Percentiles rank a stretch among this genome's conserved stretches.
phyloP scores from a whole-genome alignment of 2,797 vertebrate genomes.

The Tapera naevia region DNA sequence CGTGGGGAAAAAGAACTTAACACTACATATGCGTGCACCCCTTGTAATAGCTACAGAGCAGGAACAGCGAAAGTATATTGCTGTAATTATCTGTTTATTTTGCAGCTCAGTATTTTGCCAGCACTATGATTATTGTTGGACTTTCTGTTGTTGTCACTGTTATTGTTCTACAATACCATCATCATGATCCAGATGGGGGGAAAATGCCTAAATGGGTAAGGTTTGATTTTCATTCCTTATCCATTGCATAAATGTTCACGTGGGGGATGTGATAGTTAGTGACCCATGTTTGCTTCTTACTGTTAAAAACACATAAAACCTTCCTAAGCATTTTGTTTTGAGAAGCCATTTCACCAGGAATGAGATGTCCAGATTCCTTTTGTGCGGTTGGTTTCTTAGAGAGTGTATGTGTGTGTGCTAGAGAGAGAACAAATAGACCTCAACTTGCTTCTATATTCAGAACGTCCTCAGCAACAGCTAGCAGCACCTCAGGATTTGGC shows the following conservation, averaged over 20 bases:
- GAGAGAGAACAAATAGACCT: neutral
- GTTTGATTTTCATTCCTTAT: neutral
- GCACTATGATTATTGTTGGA: conserved; percentile 84
- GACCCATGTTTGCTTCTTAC: neutral
- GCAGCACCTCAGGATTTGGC: neutral
- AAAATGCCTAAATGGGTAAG: conserved; percentile 86
- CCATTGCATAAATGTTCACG: neutral
- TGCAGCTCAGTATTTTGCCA: conserved; percentile 84
- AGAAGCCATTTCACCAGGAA: neutral
- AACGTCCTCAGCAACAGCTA: neutral
- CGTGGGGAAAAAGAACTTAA: neutral
- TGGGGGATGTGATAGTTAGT: neutral
- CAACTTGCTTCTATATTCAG: neutral
- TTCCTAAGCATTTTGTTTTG: neutral
- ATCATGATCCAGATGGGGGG: conserved; percentile 82
- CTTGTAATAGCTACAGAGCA: neutral
- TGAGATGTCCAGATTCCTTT: neutral
- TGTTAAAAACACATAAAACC: neutral
- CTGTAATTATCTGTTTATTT: conserved; percentile 37
- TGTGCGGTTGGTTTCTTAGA: neutral
- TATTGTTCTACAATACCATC: conserved; percentile 82
- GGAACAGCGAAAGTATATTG: neutral
- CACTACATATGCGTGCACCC: neutral
- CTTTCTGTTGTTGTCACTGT: conserved; percentile 83
- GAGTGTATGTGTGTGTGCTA: accelerated